These are phyloP conservation scores for Ochotona princeps DNA, from an alignment of 2,113 vertebrate genomes.

Conservation along the genomic window DNA sequence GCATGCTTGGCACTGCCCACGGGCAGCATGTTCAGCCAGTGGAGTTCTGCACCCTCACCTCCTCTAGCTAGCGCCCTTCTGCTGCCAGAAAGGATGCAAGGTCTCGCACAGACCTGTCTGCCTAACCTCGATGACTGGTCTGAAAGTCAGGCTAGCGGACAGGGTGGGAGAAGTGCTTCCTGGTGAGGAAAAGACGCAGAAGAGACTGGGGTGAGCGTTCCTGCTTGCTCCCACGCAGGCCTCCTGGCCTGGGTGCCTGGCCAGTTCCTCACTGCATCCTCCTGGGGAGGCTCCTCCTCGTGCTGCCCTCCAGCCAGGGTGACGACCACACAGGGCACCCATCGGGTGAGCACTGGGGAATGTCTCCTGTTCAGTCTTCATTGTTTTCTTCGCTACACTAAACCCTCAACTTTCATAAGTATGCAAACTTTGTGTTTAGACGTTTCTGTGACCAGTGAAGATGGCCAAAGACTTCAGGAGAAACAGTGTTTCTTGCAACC, in stretches of 20 bases:
- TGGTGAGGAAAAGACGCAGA: neutral
- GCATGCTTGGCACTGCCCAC: neutral
- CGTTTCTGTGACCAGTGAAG: neutral
- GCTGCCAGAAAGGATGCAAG: neutral
- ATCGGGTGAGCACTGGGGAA: neutral
- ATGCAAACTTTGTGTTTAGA: neutral
- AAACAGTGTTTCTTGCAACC: neutral
- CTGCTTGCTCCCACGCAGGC: neutral
- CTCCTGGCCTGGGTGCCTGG: neutral
- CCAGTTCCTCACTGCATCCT: neutral
- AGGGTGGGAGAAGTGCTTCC: neutral
- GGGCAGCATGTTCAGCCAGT: neutral
- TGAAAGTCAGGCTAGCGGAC: neutral
- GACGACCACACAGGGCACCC: neutral
- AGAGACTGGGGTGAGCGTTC: neutral
- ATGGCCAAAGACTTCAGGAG: neutral
- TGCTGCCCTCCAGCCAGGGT: neutral
- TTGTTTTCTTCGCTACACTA: slow-evolving; percentile 7
- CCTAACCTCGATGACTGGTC: neutral
- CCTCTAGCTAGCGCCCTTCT: neutral
- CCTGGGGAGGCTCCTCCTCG: neutral
- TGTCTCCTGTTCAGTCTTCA: neutral
- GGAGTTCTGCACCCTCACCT: neutral
- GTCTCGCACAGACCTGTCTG: neutral
- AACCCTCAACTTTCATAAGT: neutral